A percentile compares a stretch with the other conserved stretches of the same genome.
Evolutionary conservation across 2,888 invertebrate genomes (phyloP).

Genomic region (Villa cingulata): DNA sequence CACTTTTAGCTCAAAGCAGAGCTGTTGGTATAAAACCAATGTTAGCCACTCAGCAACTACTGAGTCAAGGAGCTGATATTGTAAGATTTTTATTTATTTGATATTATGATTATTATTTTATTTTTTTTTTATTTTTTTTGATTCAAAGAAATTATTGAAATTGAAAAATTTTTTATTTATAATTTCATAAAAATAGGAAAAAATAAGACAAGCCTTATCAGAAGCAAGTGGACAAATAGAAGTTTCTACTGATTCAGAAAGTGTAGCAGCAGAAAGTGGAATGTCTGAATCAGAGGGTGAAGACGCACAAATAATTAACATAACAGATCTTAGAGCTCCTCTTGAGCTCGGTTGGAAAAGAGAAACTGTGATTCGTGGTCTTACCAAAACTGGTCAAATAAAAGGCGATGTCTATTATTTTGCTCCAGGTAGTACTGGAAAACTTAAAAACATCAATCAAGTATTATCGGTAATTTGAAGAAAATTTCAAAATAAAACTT

Average conservation of each 20-base stretch:
- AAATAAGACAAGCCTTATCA: conserved; percentile 42
- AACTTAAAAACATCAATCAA: conserved; percentile 51
- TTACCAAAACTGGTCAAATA: conserved; percentile 73
- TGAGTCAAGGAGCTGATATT: conserved; percentile 37
- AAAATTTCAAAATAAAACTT: too few relatives aligned
- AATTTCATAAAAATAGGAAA: conserved; percentile 32
- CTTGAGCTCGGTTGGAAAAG: conserved; percentile 76
- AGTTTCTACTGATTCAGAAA: conserved; percentile 45
- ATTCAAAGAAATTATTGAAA: not conserved
- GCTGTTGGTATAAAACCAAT: conserved; percentile 69
- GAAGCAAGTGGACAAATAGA: conserved; percentile 41
- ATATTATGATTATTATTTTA: too few relatives aligned
- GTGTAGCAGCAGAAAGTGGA: conserved; percentile 43
- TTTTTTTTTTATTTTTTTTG: too few relatives aligned
- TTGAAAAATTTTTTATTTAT: not conserved
- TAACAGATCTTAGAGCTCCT: conserved; percentile 47
- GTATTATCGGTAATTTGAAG: conserved; percentile 43
- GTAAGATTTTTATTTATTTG: conserved; percentile 28
- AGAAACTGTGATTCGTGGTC: conserved; percentile 78
- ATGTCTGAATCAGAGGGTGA: conserved; percentile 45
- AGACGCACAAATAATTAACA: conserved; percentile 37
- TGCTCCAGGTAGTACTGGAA: conserved; percentile 48
- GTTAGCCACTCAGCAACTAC: conserved; percentile 54
- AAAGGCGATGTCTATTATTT: conserved; percentile 90
- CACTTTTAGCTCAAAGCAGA: conserved; percentile 70